Conservation (phyloP, 2,113 vertebrate species). For the Phrynocephalus versicolor region DNA sequence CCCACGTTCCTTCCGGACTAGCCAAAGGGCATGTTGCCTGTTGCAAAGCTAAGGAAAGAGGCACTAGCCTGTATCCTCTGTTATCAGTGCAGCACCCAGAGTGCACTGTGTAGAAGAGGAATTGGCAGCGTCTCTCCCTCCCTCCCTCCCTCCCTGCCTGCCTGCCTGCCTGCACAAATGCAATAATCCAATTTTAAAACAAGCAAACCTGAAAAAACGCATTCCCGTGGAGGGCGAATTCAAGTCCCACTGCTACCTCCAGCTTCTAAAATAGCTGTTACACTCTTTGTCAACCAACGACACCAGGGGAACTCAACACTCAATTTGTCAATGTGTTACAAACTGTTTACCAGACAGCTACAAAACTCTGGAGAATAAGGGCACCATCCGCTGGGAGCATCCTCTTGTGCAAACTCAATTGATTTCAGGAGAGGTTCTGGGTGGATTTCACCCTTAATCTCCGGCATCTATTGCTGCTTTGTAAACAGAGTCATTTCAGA, state of each 20-base stretch:
- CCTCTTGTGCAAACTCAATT: conserved; percentile 13
- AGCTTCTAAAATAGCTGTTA: conserved; percentile 39
- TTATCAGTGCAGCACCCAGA: not conserved
- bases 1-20: not conserved
- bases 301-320: conserved; percentile 29
- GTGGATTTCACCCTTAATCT: conserved; percentile 11
- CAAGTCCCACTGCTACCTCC: conserved; percentile 13
- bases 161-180: not conserved
- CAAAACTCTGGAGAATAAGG: conserved; percentile 34
- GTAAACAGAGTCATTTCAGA: not conserved
- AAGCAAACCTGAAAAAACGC: conserved; percentile 9
- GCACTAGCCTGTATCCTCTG: too few relatives aligned
- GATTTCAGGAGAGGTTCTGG: conserved; percentile 13
- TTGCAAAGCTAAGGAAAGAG: not conserved
- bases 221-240: conserved; percentile 21
- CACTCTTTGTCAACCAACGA: conserved; percentile 32
- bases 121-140: not conserved
- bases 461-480: not conserved
- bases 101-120: not conserved
- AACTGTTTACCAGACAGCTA: conserved; percentile 36
- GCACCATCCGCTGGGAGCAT: conserved; percentile 26
- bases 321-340: conserved; percentile 39
- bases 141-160: conserved; percentile 18
- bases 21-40: not conserved
- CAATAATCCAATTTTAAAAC: conserved; percentile 18